These are phyloP conservation scores for Artibeus jamaicensis DNA, from an alignment of 2,797 vertebrate genomes.

Conservation along the genomic window DNA sequence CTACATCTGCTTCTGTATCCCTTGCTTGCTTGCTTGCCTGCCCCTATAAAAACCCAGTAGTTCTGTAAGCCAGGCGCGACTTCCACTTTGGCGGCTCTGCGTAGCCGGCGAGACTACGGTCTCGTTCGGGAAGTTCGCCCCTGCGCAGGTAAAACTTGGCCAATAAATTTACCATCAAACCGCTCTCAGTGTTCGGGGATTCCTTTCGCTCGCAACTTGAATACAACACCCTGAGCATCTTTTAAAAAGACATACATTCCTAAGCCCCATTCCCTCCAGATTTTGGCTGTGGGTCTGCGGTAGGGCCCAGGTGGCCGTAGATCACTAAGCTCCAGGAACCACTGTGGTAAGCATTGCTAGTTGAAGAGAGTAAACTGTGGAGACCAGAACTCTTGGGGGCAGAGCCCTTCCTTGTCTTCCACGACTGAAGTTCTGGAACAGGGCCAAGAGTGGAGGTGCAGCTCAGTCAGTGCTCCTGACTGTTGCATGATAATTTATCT, in stretches of 20 bases:
- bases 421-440: neutral
- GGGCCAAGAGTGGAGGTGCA: neutral
- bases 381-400: neutral
- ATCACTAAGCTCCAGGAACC: neutral
- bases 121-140: too few relatives aligned
- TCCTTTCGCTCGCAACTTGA: too few relatives aligned
- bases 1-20: too few relatives aligned
- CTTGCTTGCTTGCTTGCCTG: too few relatives aligned
- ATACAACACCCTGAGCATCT: neutral
- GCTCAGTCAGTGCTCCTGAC: neutral
- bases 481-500: neutral
- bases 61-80: too few relatives aligned
- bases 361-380: neutral
- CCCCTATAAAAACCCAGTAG: too few relatives aligned
- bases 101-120: too few relatives aligned
- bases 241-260: neutral
- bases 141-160: too few relatives aligned
- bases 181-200: too few relatives aligned
- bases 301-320: neutral
- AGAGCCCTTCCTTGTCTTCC: neutral
- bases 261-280: neutral
- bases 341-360: neutral
- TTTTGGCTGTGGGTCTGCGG: neutral
- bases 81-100: too few relatives aligned
- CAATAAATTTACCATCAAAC: too few relatives aligned